A percentile compares a stretch with the other conserved stretches of the same genome.
Evolutionary conservation across 2,113 vertebrate genomes (phyloP).

Genomic region (Rallus limicola): DNA sequence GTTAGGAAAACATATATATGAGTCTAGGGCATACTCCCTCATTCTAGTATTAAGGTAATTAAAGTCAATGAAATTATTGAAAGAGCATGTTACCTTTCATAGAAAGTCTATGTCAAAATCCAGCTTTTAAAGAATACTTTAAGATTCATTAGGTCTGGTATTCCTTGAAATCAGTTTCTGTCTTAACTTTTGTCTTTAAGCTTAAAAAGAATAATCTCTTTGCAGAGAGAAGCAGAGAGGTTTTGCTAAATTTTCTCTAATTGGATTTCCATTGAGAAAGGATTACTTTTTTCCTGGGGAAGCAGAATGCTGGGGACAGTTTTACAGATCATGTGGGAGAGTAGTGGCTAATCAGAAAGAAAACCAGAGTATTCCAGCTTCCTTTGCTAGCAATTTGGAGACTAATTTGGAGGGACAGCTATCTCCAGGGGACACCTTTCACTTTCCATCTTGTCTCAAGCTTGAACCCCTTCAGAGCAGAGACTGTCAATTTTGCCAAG

Average conservation of each 20-base stretch:
- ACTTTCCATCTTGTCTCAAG: slow-evolving; percentile 17
- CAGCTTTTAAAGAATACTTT: background rate
- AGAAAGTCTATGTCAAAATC: background rate
- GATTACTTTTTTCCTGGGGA: background rate
- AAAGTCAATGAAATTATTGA: background rate
- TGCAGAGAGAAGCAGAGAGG: background rate
- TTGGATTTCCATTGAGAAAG: background rate
- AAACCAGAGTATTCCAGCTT: background rate
- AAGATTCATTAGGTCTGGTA: background rate
- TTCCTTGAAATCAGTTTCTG: background rate
- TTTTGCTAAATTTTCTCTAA: background rate
- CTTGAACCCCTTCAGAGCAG: background rate
- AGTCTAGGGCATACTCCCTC: background rate
- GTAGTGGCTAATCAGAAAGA: background rate
- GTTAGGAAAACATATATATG: background rate
- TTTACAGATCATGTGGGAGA: background rate
- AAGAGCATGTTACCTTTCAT: background rate
- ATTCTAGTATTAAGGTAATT: background rate
- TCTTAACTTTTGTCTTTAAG: background rate
- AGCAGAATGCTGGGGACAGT: background rate
- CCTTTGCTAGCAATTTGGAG: background rate
- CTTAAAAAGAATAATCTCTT: background rate
- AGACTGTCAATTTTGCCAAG: slow-evolving; percentile 9
- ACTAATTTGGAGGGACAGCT: slow-evolving; percentile 9
- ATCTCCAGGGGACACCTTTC: slow-evolving; percentile 30